Evolutionary conservation across 2,797 vertebrate genomes (phyloP).

Genomic region (Semotilus atromaculatus): DNA sequence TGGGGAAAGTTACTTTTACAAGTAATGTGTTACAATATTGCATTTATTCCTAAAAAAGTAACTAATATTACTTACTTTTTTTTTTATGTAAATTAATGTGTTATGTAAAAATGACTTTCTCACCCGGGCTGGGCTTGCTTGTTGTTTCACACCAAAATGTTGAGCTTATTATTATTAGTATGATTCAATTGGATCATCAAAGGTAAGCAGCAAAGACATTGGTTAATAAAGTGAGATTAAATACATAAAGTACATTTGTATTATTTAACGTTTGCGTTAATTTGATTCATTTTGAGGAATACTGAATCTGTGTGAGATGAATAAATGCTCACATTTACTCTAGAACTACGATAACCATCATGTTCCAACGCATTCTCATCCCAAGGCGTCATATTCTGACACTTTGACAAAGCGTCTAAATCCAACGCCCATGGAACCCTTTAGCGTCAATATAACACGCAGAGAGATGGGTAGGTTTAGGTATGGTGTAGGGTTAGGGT

Average conservation of each 20-base stretch:
- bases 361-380: no score
- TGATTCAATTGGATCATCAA: not conserved
- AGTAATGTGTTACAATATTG: not conserved
- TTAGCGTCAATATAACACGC: no score
- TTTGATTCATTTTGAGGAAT: not conserved
- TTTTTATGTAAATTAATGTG: not conserved
- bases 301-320: no score
- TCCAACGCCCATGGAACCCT: no score
- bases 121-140: not conserved
- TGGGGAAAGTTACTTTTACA: not conserved
- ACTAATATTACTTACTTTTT: not conserved
- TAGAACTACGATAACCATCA: no score
- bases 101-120: not conserved
- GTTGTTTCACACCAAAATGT: not conserved
- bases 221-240: not conserved
- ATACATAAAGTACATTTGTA: not conserved
- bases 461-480: no score
- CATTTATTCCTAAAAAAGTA: not conserved
- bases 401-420: no score
- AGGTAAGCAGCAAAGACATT: not conserved
- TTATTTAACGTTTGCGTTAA: not conserved
- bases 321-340: no score
- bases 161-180: not conserved
- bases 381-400: no score
- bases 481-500: no score